Evolutionary conservation across 2,113 vertebrate genomes (phyloP), one percentile per base, ranked within the genome.

Genomic region (Scopus umbretta): DNA sequence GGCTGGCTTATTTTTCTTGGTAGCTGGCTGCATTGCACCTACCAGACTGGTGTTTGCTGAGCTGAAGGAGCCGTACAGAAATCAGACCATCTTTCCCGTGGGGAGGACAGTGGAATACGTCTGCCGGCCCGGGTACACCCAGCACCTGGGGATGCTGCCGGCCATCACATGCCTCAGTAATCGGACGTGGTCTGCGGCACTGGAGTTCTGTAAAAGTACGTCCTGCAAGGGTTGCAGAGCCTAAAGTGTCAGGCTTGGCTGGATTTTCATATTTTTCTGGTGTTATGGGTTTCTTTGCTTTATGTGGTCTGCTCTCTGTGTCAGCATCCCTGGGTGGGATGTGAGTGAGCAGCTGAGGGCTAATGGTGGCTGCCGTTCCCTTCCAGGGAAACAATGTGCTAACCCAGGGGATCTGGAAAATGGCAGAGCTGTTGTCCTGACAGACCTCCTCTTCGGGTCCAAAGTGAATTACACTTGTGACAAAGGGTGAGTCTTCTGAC

Each of bases 401-500:
- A 26, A 50, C 66, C 98, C 97, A n/a, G 80, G 17, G 86, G 81
- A 97, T 26, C 86, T 92, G 7, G 13, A 0, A 26, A 94, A 98
- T 0, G 98, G 98, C 72, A 34, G 66, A 43, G 52, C 97, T 50
- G 20, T 13, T 30, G 58, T 97, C 63, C 32, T 68, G 84, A 91
- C 59, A 0, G 96, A 93, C 82, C 68, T 94, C 34, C 59, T 95
- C 42, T 89, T 96, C 1, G 97, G 87, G 5, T 94, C 98, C 59
- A 18, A 34, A 14, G 94, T 98, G 45, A 55, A 26, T 34, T 98
- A 97, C 85, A 92, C 87, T 3, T 98, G 98, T 88, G 6, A 97
- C 2, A 1, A 23, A 55, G 98, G 98, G 98, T 98, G 93, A 98
- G 98, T 95, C 58, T 43, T 8, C 42, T 0, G 2, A 40, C 67